Evolutionary conservation across 2,888 invertebrate genomes (phyloP).

Genomic region (Nasonovia ribisnigri): DNA sequence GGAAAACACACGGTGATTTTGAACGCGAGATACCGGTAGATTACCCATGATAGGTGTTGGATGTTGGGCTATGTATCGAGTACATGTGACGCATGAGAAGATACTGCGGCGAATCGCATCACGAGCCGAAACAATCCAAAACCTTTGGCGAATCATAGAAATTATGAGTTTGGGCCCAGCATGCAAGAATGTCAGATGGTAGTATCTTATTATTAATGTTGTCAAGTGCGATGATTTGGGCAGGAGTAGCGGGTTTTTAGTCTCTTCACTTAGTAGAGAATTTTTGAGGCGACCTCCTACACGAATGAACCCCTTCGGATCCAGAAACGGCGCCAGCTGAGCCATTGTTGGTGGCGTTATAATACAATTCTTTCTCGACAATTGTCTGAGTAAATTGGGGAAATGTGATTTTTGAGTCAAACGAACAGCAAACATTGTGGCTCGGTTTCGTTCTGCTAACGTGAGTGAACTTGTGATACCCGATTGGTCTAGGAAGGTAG

Average conservation of each 20-base stretch:
- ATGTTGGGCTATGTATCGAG: too few relatives aligned
- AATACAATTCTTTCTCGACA: not conserved
- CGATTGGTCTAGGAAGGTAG: not conserved
- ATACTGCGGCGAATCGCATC: too few relatives aligned
- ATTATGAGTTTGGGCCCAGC: not conserved
- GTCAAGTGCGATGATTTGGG: not conserved
- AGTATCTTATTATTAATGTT: not conserved
- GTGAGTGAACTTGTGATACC: not conserved
- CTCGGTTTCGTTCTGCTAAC: not conserved
- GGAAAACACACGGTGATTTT: too few relatives aligned
- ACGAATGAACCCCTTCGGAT: not conserved
- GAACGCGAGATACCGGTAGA: too few relatives aligned
- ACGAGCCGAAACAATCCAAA: not conserved
- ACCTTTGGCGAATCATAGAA: not conserved
- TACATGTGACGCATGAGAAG: too few relatives aligned
- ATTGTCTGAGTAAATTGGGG: not conserved
- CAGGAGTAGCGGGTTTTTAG: not conserved
- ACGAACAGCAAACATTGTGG: not conserved
- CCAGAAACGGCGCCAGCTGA: not conserved
- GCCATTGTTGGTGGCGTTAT: constrained; percentile 8
- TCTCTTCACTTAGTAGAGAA: not conserved
- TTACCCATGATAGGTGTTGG: too few relatives aligned
- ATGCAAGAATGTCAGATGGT: not conserved
- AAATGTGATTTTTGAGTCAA: not conserved
- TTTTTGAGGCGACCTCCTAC: not conserved